Base-by-base conservation (phyloP, 1,140 invertebrate species). In the Aphelenchoides avenae region DNA sequence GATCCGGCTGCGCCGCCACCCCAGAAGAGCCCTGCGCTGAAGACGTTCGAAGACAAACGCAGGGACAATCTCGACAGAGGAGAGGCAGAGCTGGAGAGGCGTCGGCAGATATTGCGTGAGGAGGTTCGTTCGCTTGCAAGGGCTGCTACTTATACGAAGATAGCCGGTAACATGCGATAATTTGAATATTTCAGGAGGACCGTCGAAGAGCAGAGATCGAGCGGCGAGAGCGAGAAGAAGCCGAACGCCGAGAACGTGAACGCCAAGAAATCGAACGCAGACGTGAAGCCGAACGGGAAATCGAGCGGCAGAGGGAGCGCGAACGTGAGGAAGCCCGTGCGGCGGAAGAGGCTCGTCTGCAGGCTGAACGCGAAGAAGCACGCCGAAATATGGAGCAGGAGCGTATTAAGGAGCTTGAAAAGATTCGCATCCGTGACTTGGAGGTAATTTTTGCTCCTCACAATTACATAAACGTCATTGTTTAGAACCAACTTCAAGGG, bases 1-100 rank as follows among this genome's bases (percentile, higher is more conserved):
- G 68, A 74, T 34, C 54, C 69, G 1, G 47, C 42, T 5, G 65
- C 48, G n/a, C 60, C 61, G 11, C 73, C 73, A 6, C 63, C 71
- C 36, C 70, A 74, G 48, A 75, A 75, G 46, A 37, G 39, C 5
- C 43, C 56, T 26, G 50, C 71, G 27, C 48, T 71, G 3, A 74
- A 85, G 49, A 89, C 90, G 1, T 97, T 96, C 80, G 93, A 98
- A 78, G 93, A 97, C 78, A 89, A 91, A 77, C 82, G 93, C 20
- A 88, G 91, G 78, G 91, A 97, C 79, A 98, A 97, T 79, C 93
- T 90, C 81, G 92, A 94, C 53, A 90, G 93, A 75, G 94, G 94
- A 1, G 91, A 98, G 77, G 92, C 92, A 0, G 94, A 97, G 80
- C 79, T 99, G 40, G 93, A 98, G 73, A 81, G 89, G 56, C 80